Conservation (phyloP, 2,113 vertebrate genomes). For the Tichodroma muraria region DNA sequence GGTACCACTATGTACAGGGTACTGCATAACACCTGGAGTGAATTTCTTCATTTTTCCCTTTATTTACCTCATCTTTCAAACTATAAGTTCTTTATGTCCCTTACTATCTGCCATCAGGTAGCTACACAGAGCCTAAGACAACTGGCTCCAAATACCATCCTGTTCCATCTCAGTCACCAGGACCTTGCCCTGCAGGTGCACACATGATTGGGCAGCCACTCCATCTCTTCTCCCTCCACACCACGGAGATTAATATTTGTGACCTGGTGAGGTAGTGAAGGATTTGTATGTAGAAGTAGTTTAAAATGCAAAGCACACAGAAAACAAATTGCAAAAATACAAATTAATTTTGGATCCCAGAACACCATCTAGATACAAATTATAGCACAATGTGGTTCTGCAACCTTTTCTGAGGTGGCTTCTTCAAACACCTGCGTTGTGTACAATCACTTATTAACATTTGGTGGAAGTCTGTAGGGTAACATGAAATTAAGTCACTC, state of each 20-base stretch:
- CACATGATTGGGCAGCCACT: neutral
- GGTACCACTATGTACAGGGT: rapidly evolving
- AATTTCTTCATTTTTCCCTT: neutral
- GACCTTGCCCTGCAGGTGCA: neutral
- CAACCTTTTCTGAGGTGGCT: neutral
- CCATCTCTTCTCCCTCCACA: neutral
- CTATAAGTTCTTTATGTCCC: neutral
- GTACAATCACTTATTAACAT: neutral
- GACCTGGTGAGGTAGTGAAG: neutral
- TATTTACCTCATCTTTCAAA: neutral
- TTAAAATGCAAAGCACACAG: neutral
- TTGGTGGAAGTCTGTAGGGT: neutral
- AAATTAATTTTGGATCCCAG: neutral
- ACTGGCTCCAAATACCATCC: neutral
- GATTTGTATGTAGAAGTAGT: neutral
- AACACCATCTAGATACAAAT: neutral
- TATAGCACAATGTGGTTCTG: neutral
- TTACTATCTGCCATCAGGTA: neutral
- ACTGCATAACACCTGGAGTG: rapidly evolving
- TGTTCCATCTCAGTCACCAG: neutral
- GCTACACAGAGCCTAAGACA: neutral
- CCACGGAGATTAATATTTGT: neutral
- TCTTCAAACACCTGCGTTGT: neutral
- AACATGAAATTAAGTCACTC: neutral
- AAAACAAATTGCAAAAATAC: neutral